Evolutionary conservation across 2,113 vertebrate species (phyloP).

Genomic region (Pelecanus crispus): DNA sequence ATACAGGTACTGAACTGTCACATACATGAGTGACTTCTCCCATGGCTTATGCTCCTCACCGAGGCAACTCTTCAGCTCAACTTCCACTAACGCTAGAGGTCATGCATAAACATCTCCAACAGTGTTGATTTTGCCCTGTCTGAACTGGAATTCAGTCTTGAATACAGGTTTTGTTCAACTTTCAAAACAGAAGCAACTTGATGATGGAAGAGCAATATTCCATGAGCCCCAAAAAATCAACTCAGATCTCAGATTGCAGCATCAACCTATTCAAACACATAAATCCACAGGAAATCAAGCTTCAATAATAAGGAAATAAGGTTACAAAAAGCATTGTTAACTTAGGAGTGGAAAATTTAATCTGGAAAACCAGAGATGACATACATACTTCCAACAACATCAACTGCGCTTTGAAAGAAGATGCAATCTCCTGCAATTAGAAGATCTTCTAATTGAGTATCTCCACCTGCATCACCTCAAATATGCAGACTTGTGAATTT

Average conservation of each 20-base stretch:
- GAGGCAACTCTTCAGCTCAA: not conserved
- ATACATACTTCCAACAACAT: fast-evolving
- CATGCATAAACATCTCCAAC: fast-evolving
- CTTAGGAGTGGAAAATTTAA: not conserved
- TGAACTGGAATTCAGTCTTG: not conserved
- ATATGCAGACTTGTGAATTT: not conserved
- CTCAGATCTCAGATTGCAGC: not conserved
- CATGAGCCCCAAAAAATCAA: not conserved
- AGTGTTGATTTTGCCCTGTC: not conserved
- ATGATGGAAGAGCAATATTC: not conserved
- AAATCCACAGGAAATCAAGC: not conserved
- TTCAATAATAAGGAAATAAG: not conserved
- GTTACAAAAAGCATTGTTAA: not conserved
- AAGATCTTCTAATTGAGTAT: not conserved
- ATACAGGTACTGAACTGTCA: not conserved
- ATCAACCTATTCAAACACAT: not conserved
- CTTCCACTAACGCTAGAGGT: fast-evolving
- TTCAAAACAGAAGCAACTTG: not conserved
- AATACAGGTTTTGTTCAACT: not conserved
- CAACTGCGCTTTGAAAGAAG: not conserved
- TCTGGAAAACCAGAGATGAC: not conserved
- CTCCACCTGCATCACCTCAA: not conserved
- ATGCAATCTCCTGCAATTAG: not conserved
- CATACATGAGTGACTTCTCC: not conserved
- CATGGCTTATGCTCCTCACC: fast-evolving